Base-by-base conservation (phyloP, 2,113 vertebrate genomes). In the Micromys minutus region DNA sequence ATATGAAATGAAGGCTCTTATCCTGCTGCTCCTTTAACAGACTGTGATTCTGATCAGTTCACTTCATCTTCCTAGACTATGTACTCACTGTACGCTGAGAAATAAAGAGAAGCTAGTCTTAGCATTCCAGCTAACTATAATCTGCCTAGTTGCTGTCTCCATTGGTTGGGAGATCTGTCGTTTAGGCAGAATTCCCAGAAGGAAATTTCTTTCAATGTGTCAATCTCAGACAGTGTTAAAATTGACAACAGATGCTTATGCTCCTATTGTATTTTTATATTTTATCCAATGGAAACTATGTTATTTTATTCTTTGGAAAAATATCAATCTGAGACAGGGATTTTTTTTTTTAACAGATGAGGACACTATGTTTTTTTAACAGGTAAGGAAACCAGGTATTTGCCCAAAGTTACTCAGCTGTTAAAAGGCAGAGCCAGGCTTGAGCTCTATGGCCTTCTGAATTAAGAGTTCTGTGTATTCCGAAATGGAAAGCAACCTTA, bases 361-460 rank as follows among this genome's bases (percentile, higher is more conserved):
- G 47, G 15, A 95, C 88, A 93, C 12, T 50, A 94, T 89, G 22
- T 34, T 91, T 34, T 67, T 34, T 26, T 24, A 90, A 16, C 31
- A 79, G 22, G 89, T 80, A 50, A 91, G 42, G 12, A 95, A 94
- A 93, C 5, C 50, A 93, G n/a, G 57, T 34, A 90, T 75, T 90
- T 94, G 2, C 47, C 47, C n/a, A 85, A 81, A 15, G 74, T 90
- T 85, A 90, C 2, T 36, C 55, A 83, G 19, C 11, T 94, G 55
- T 94, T 90, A 90, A 92, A 45, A 90, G 61, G 65, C 22, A 89
- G 57, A 91, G 77, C 4, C 71, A 13, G 71, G 34, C 45, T 91
- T 95, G 55, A 86, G 61, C 89, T 96, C 17, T 24, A 39, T 87
- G 36, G 26, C 31, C 57, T 90, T 92, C n/a, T 11, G 39, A 76